These are phyloP conservation scores for Hypanus sabinus DNA, from an alignment of 2,113 vertebrate genomes.

Conservation along the genomic window DNA sequence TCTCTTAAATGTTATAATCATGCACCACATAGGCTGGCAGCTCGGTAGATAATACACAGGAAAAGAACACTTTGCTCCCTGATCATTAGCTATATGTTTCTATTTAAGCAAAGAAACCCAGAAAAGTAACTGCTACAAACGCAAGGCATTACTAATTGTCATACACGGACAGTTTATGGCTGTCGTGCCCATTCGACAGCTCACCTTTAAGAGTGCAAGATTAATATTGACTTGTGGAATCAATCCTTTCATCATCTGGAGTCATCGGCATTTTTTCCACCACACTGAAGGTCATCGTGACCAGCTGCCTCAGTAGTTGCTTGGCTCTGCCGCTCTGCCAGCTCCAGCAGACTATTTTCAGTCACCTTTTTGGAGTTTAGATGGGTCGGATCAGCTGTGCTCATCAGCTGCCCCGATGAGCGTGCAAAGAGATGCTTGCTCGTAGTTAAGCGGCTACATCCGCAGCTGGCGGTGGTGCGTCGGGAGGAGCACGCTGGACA, in stretches of 20 bases:
- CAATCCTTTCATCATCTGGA: neutral
- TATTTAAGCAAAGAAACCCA: neutral
- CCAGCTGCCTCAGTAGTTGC: neutral
- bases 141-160: neutral
- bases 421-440: neutral
- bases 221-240: slow-evolving; percentile 22
- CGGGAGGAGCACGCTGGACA: neutral
- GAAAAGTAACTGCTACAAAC: neutral
- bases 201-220: neutral
- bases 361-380: neutral
- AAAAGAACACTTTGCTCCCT: neutral
- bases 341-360: neutral
- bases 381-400: neutral
- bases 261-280: neutral
- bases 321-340: neutral
- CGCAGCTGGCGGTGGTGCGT: neutral
- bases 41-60: neutral
- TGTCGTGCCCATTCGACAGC: neutral
- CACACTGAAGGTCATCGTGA: neutral
- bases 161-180: neutral
- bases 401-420: neutral
- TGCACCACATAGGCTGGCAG: no score
- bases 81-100: neutral
- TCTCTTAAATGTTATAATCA: no score
- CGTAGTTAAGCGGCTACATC: neutral